A percentile compares a stretch with the other conserved stretches of the same genome.
These are phyloP conservation scores for Formica aserva DNA, from an alignment of 2,888 invertebrate species.

Conservation along the genomic window DNA sequence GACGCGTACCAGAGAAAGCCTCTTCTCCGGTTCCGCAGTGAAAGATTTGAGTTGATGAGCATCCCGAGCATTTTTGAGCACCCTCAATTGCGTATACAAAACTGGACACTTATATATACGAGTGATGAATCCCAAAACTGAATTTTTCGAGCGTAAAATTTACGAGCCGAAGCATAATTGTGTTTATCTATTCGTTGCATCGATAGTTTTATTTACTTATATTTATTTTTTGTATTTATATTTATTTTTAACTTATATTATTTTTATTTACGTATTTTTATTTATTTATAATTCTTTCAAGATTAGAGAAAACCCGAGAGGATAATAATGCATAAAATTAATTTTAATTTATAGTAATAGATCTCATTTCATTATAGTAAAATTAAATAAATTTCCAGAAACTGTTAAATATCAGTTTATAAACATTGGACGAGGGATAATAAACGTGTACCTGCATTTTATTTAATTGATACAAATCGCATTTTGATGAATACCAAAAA, in stretches of 20 bases:
- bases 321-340: not conserved
- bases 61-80: conserved; percentile 12
- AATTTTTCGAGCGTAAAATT: not conserved
- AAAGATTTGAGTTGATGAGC: conserved; percentile 45
- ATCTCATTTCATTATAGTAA: not conserved
- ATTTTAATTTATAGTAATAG: not conserved
- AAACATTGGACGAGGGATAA: not conserved
- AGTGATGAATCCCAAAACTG: not conserved
- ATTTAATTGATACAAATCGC: not conserved
- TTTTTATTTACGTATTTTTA: not conserved
- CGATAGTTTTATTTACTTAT: not conserved
- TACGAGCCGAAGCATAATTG: not conserved
- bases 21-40: conserved; percentile 56
- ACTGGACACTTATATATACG: not conserved
- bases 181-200: not conserved
- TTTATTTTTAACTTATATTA: no score
- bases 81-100: conserved; percentile 7
- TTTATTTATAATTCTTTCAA: not conserved
- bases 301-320: not conserved
- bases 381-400: not conserved
- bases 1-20: conserved; percentile 29
- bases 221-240: no score
- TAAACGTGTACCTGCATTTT: not conserved
- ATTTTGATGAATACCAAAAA: not conserved
- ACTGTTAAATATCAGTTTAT: not conserved